Evolutionary conservation across 2,888 invertebrate genomes (phyloP).

Genomic region (Hypena proboscidalis): DNA sequence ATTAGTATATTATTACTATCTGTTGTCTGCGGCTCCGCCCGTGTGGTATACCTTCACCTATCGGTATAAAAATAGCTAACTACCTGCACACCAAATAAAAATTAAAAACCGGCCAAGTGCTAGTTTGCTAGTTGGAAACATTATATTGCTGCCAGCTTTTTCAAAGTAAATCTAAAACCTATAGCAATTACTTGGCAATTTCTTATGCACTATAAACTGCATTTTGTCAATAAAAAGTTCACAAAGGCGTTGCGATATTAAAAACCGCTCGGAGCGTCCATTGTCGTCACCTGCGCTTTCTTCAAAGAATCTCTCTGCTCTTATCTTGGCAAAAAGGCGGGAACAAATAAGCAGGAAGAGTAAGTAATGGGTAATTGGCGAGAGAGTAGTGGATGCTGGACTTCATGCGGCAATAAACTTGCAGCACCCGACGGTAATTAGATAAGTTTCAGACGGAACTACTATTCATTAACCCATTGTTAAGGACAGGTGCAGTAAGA

Average conservation of each 20-base stretch:
- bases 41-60: too few species aligned
- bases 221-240: neutral
- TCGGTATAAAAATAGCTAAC: too few species aligned
- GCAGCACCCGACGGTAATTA: constrained; percentile 51
- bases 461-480: constrained; percentile 55
- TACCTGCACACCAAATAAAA: too few species aligned
- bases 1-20: too few species aligned
- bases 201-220: neutral
- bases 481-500: too few species aligned
- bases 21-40: too few species aligned
- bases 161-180: too few species aligned
- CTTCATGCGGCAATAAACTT: constrained; percentile 60
- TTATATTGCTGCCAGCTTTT: too few species aligned
- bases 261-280: constrained; percentile 20
- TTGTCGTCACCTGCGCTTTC: constrained; percentile 38
- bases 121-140: too few species aligned
- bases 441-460: constrained; percentile 48
- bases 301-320: constrained; percentile 47
- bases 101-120: too few species aligned
- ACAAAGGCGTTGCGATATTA: constrained; percentile 13
- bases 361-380: constrained; percentile 59
- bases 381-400: constrained; percentile 50
- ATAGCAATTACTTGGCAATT: too few species aligned
- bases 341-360: constrained; percentile 39
- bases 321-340: constrained; percentile 44